Conservation (phyloP, 2,888 invertebrate genomes). For the Adelognathus sp. region DNA sequence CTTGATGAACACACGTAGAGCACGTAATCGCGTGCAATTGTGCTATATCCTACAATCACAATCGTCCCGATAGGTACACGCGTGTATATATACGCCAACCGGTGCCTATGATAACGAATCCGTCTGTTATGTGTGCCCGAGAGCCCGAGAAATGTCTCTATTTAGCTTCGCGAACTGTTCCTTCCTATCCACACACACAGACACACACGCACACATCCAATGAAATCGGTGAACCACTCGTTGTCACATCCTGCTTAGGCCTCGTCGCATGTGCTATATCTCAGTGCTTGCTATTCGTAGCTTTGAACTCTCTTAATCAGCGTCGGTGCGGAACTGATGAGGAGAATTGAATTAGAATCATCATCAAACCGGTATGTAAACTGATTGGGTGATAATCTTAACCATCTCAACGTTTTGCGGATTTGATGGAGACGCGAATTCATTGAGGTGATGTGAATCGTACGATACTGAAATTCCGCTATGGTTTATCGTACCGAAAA, state of each 20-base stretch:
- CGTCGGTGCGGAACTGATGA: conserved; percentile 26
- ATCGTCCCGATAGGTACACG: conserved; percentile 1
- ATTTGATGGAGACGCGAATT: not conserved
- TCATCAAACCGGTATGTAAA: not conserved
- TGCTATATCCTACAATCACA: conserved; percentile 5
- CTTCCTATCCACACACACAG: too few relatives aligned
- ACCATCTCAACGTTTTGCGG: not conserved
- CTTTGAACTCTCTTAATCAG: conserved; percentile 43
- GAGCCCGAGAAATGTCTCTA: not conserved
- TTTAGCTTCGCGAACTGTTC: conserved; percentile 29
- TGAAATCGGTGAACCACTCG: conserved; percentile 41
- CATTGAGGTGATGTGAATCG: too few relatives aligned
- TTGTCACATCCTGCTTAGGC: conserved; percentile 54
- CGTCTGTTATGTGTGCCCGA: not conserved
- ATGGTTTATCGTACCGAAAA: too few relatives aligned
- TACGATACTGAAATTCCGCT: too few relatives aligned
- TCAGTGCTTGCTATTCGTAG: conserved; percentile 25
- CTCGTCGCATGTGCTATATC: conserved; percentile 37
- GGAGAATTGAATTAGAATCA: conserved; percentile 3
- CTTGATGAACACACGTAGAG: conserved; percentile 25
- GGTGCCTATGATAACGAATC: not conserved
- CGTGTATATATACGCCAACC: not conserved
- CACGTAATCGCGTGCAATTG: conserved; percentile 48
- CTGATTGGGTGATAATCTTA: not conserved
- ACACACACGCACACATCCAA: conserved; percentile 33